A percentile compares a stretch with the other conserved stretches of the same genome.
phyloP scores from a whole-genome alignment of 2,797 vertebrate species.

The Falco naumanni region DNA sequence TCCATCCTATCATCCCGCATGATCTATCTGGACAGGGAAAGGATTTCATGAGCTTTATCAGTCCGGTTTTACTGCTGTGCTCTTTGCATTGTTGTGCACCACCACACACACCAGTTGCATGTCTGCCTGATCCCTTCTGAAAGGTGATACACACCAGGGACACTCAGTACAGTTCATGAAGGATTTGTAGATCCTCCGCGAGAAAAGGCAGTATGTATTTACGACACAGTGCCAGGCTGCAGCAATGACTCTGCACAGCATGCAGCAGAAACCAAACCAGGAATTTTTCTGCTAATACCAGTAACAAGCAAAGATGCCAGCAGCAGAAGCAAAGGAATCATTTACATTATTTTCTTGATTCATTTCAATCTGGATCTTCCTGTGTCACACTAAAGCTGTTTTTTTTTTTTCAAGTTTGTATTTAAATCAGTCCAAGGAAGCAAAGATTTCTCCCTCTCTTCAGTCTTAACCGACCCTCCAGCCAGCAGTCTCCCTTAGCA shows the following conservation, averaged over 20 bases:
- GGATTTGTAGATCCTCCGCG: not conserved
- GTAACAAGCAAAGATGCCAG: not conserved
- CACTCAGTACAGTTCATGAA: not conserved
- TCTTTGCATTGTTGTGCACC: not conserved
- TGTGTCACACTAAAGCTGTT: not conserved
- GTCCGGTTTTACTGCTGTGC: not conserved
- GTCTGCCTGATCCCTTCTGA: not conserved
- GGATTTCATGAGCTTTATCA: not conserved
- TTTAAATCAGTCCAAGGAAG: not conserved
- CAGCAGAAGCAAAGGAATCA: not conserved
- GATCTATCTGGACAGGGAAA: not conserved
- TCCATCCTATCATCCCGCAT: fast-evolving
- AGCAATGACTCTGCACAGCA: not conserved
- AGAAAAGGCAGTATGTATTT: not conserved
- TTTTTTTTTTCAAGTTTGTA: not conserved
- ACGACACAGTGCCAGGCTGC: not conserved
- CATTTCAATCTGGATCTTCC: not conserved
- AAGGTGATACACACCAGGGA: not conserved
- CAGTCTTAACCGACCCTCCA: not conserved
- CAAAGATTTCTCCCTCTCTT: not conserved
- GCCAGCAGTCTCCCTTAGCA: not conserved
- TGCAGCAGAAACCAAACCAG: not conserved
- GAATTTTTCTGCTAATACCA: not conserved
- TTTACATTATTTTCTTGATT: not conserved
- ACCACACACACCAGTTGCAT: not conserved